Percentiles rank a stretch among this genome's conserved stretches.
Evolutionary conservation across 2,797 vertebrate species (phyloP).

Genomic region (Sebastes umbrosus): DNA sequence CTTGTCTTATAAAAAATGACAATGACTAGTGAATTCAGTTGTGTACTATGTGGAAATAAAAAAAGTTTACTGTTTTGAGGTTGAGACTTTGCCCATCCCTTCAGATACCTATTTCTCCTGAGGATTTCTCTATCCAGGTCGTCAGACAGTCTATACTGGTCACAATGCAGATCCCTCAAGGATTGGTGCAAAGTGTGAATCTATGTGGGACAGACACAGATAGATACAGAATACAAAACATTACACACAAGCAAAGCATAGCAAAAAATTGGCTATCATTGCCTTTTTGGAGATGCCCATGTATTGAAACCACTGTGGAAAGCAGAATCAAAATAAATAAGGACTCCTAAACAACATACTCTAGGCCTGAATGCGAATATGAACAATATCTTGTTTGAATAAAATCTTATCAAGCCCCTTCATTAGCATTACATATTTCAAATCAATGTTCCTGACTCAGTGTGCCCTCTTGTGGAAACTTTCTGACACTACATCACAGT

Average conservation of each 20-base stretch:
- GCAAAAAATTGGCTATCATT: neutral
- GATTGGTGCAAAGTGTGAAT: conserved; percentile 90
- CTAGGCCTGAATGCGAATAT: neutral
- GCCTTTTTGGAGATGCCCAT: neutral
- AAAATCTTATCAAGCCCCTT: neutral
- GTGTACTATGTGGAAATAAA: neutral
- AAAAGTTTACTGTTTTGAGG: neutral
- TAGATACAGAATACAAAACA: neutral
- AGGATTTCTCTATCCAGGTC: conserved; percentile 90
- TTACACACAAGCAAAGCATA: neutral
- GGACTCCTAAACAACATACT: neutral
- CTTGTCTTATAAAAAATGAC: neutral
- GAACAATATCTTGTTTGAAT: neutral
- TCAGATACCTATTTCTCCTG: conserved; percentile 88
- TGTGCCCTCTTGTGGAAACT: conserved; percentile 48
- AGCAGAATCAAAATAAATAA: neutral
- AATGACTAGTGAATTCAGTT: neutral
- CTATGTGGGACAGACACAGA: conserved; percentile 69
- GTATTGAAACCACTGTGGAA: neutral
- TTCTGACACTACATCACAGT: conserved; percentile 1
- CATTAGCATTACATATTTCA: neutral
- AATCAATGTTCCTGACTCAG: neutral
- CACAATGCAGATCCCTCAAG: conserved; percentile 88
- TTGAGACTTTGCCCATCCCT: neutral
- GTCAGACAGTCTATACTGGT: conserved; percentile 88